Conservation (phyloP, 64 coral and sea anemone genomes). For the Trachythela sp. region DNA sequence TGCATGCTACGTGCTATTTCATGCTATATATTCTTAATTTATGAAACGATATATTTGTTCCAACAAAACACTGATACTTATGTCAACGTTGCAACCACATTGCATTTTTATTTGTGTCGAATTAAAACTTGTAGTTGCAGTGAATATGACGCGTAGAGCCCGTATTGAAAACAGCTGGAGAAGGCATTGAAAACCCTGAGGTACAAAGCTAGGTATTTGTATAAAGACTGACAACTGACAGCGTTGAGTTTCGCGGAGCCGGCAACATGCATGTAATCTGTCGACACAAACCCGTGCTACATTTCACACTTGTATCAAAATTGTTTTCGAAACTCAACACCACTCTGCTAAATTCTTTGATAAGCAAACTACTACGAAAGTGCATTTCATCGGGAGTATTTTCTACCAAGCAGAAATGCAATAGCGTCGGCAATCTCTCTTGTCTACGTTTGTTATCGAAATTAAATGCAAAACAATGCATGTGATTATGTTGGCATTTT, state of each 20-base stretch:
- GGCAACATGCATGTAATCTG: background rate
- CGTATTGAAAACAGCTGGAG: background rate
- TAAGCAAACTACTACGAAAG: background rate
- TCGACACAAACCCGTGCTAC: background rate
- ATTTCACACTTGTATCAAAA: background rate
- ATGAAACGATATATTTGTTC: too few species aligned
- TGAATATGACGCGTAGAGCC: background rate
- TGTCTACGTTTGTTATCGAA: background rate
- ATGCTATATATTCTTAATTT: too few species aligned
- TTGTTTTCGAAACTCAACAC: background rate
- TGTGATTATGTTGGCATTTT: background rate
- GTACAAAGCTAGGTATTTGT: background rate
- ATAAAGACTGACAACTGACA: background rate
- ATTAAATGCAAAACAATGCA: background rate
- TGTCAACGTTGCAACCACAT: too few species aligned
- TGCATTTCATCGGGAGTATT: background rate
- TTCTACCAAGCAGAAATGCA: background rate
- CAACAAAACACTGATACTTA: too few species aligned
- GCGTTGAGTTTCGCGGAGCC: background rate
- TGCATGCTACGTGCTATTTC: too few species aligned
- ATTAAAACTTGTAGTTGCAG: background rate
- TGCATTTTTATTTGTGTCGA: too few species aligned
- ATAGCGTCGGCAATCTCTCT: background rate
- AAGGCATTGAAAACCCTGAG: background rate
- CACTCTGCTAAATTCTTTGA: background rate